These are phyloP conservation scores for Aphelocoma coerulescens DNA, from an alignment of 2,113 vertebrate species.

Conservation along the genomic window DNA sequence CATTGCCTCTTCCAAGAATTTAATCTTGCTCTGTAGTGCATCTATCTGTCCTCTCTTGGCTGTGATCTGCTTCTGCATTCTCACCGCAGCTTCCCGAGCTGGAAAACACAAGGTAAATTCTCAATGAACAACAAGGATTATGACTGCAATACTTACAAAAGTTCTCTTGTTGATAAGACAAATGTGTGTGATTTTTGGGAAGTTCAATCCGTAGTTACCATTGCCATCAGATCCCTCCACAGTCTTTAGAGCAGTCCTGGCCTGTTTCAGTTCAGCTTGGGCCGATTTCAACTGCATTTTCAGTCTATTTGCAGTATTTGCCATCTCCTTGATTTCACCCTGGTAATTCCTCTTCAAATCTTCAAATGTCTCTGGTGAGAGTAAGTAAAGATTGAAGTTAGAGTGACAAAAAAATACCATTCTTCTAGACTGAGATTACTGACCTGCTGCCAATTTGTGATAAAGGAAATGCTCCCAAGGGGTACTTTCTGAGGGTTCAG, in stretches of 20 bases:
- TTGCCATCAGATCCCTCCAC: conserved; percentile 75
- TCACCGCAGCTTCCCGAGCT: conserved; percentile 81
- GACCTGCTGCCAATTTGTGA: neutral
- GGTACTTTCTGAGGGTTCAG: neutral
- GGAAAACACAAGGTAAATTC: neutral
- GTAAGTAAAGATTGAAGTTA: neutral
- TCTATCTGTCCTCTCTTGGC: conserved; percentile 82
- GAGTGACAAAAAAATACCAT: neutral
- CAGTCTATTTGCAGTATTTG: conserved; percentile 72
- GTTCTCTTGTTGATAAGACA: neutral
- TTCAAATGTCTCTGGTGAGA: conserved; percentile 75
- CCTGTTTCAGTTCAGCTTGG: conserved; percentile 75
- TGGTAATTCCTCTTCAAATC: conserved; percentile 70
- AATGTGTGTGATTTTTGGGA: neutral
- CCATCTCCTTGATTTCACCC: conserved; percentile 69
- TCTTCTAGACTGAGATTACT: neutral
- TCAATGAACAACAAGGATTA: neutral
- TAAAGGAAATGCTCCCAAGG: neutral
- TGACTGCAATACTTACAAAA: neutral
- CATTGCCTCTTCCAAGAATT: conserved; percentile 80
- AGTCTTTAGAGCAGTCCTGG: conserved; percentile 70
- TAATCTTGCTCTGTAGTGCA: conserved; percentile 79
- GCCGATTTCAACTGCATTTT: conserved; percentile 72
- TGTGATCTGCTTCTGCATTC: conserved; percentile 86
- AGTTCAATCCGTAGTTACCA: conserved; percentile 64